phyloP scores from a whole-genome alignment of 2,113 vertebrate species.

The Ptilonorhynchus violaceus region DNA sequence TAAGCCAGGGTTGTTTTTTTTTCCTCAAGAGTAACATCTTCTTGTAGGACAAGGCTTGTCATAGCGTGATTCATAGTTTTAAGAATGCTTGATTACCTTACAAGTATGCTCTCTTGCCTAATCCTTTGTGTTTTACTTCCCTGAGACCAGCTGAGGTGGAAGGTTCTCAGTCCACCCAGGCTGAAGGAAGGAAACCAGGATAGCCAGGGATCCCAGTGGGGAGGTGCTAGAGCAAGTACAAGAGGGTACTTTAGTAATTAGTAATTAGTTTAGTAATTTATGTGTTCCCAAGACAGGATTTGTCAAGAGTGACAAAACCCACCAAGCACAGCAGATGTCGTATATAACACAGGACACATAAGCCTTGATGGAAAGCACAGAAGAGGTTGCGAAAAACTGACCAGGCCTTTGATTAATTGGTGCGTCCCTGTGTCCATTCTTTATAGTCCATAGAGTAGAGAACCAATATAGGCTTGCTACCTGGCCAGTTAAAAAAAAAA shows the following conservation, averaged over 20 bases:
- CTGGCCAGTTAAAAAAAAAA: neutral
- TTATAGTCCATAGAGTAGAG: neutral
- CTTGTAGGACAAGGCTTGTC: neutral
- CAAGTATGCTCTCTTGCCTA: neutral
- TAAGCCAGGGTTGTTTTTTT: neutral
- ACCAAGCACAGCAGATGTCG: neutral
- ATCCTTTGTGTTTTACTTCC: neutral
- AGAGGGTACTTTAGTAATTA: neutral
- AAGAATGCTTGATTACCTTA: neutral
- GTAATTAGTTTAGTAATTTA: neutral
- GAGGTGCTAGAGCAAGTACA: neutral
- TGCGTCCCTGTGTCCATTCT: neutral
- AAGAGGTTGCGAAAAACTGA: neutral
- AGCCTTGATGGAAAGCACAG: neutral
- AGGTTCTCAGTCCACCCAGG: neutral
- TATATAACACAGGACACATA: neutral
- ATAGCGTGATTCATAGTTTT: neutral
- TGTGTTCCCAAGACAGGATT: neutral
- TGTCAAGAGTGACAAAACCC: neutral
- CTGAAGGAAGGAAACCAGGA: neutral
- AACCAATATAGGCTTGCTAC: neutral
- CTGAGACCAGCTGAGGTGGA: neutral
- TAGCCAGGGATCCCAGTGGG: neutral
- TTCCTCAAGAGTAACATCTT: neutral
- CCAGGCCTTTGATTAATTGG: neutral